Evolutionary conservation across 2,797 vertebrate genomes (phyloP), one percentile per base, ranked within the genome.

Genomic region (Accipiter fasciatus): DNA sequence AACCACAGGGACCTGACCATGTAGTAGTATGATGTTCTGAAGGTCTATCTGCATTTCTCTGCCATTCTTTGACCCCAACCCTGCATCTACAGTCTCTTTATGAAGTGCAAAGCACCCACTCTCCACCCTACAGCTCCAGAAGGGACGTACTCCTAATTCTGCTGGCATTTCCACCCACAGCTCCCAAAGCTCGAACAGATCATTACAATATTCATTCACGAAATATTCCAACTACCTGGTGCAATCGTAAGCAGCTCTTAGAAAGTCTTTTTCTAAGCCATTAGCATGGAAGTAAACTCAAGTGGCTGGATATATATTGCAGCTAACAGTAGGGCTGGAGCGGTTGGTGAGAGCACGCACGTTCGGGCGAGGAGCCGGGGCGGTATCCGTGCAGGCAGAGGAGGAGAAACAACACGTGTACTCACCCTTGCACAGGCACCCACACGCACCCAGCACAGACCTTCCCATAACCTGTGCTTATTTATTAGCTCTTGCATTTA

Each of bases 211-310:
- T 76, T 88, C 5, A 0, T 83, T 96, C 82, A 52, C 50, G 66
- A 96, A 96, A 90, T 88, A 94, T 92, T 91, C 93, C 91, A 87
- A 35, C 87, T 94, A 94, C 10, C 87, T 92, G 66, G 28, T 77
- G 75, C 64, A 79, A 66, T 76, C 87, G 21, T 75, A 78, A 96
- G 89, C 59, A 69, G 89, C 81, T 94, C 78, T 87, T 58, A 66
- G 83, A 91, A 91, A 47, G 35, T 10, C 76, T 94, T 91, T 94
- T 92, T 80, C 78, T 76, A 83, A 91, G 49, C 92, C 92, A 83
- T 59, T 94, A 94, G 87, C 58, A 58, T 58, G 89, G 93, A 95
- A 90, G 88, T 93, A 95, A 91, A 93, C 97, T 95, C 97, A 65
- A 42, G 92, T 73, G 97, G 52, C 91, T 88, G 94, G 73, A 35